phyloP scores from a whole-genome alignment of 2,888 invertebrate species.

The Drosophila colorata region DNA sequence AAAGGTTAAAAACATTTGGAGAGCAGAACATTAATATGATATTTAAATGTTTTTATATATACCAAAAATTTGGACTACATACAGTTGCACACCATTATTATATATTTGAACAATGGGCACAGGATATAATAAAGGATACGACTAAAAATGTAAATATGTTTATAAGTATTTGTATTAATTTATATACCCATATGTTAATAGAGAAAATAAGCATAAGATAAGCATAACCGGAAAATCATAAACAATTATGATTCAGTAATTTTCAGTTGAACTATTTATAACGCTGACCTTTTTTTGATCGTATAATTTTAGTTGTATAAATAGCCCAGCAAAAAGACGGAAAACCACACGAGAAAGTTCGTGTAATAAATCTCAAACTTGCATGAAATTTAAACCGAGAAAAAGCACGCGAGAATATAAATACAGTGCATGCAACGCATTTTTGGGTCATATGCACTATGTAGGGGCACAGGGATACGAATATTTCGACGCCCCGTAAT shows the following conservation, averaged over 20 bases:
- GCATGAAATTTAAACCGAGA: constrained; percentile 54
- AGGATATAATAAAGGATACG: too few relatives aligned
- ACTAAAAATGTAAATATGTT: too few relatives aligned
- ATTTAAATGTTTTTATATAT: too few relatives aligned
- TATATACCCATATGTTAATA: too few relatives aligned
- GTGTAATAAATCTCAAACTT: constrained; percentile 61
- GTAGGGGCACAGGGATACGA: not conserved
- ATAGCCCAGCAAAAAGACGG: constrained; percentile 7
- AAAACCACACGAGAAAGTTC: constrained; percentile 35
- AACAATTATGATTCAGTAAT: not conserved
- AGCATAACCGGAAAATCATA: too few relatives aligned
- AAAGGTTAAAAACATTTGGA: too few relatives aligned
- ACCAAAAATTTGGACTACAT: too few relatives aligned
- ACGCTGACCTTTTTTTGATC: constrained; percentile 33
- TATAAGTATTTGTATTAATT: too few relatives aligned
- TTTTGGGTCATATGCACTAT: constrained; percentile 57
- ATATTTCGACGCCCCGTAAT: constrained; percentile 13
- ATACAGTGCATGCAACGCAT: constrained; percentile 65
- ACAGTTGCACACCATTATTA: too few relatives aligned
- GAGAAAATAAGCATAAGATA: too few relatives aligned
- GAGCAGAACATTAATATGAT: too few relatives aligned
- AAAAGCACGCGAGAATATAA: constrained; percentile 5
- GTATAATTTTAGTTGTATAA: constrained; percentile 54
- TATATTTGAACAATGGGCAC: too few relatives aligned
- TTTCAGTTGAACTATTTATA: constrained; percentile 12